Percentiles rank a stretch among this genome's conserved stretches.
phyloP scores from a whole-genome alignment of 2,888 invertebrate genomes.

The Eupeodes latifasciatus region DNA sequence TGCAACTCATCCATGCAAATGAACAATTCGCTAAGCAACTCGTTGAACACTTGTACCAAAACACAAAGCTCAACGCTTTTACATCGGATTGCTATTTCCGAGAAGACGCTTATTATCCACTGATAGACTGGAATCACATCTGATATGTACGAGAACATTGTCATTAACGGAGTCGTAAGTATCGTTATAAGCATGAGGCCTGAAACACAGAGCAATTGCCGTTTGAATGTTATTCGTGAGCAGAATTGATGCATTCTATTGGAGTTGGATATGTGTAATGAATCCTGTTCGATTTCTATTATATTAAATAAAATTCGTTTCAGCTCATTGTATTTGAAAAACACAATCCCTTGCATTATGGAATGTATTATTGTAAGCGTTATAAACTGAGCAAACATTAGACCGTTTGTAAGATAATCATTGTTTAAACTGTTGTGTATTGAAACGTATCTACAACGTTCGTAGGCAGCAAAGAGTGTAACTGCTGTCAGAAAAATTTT shows the following conservation, averaged over 20 bases:
- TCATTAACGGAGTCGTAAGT: conserved; percentile 24
- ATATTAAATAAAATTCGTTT: conserved; percentile 43
- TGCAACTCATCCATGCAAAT: conserved; percentile 45
- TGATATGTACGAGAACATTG: background rate
- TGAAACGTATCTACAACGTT: conserved; percentile 32
- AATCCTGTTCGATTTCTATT: conserved; percentile 38
- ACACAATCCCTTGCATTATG: conserved; percentile 54
- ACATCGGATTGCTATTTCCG: conserved; percentile 47
- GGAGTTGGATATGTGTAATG: conserved; percentile 40
- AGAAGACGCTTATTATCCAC: conserved; percentile 30
- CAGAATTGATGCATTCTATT: conserved; percentile 20
- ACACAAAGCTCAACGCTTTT: conserved; percentile 65
- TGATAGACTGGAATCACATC: conserved; percentile 26
- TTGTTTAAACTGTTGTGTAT: background rate
- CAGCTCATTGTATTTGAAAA: conserved; percentile 42
- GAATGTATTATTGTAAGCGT: conserved; percentile 46
- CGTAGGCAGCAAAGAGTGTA: conserved; percentile 25
- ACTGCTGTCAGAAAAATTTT: conserved; percentile 36
- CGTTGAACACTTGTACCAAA: conserved; percentile 62
- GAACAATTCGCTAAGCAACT: conserved; percentile 47
- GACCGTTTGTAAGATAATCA: conserved; percentile 49
- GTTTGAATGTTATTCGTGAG: conserved; percentile 36
- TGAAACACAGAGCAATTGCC: conserved; percentile 37
- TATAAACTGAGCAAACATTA: conserved; percentile 45
- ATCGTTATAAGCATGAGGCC: conserved; percentile 52